Conservation (phyloP, 2,888 invertebrate species). For the Dione juno region DNA sequence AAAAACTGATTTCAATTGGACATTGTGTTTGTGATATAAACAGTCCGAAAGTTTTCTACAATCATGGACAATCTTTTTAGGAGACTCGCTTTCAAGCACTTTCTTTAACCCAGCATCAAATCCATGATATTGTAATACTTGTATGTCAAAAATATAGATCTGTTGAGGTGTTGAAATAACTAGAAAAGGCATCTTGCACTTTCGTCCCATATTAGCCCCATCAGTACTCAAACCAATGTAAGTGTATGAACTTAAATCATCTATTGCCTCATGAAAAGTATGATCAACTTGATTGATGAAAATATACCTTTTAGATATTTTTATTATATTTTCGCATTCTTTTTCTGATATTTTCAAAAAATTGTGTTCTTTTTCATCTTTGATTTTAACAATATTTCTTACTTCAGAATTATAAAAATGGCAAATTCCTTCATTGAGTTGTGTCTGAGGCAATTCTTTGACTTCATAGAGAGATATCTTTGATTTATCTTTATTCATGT, state of each 20-base stretch:
- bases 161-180: slow-evolving; percentile 73
- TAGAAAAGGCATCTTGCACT: slow-evolving; percentile 77
- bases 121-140: slow-evolving; percentile 77
- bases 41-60: slow-evolving; percentile 83
- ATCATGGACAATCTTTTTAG: slow-evolving; percentile 84
- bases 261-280: slow-evolving; percentile 70
- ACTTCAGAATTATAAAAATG: slow-evolving; percentile 76
- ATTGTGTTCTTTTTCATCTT: slow-evolving; percentile 61
- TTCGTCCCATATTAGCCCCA: slow-evolving; percentile 78
- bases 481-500: slow-evolving; percentile 73
- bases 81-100: slow-evolving; percentile 69
- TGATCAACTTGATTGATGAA: slow-evolving; percentile 78
- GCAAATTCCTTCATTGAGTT: slow-evolving; percentile 64
- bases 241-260: slow-evolving; percentile 65
- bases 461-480: slow-evolving; percentile 75
- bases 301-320: slow-evolving; percentile 70
- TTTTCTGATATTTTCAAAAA: slow-evolving; percentile 71
- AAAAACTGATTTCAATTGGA: slow-evolving; percentile 83
- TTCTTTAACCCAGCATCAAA: slow-evolving; percentile 79
- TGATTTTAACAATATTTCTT: slow-evolving; percentile 70
- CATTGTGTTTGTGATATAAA: slow-evolving; percentile 82
- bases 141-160: slow-evolving; percentile 79
- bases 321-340: slow-evolving; percentile 73
- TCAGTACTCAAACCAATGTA: slow-evolving; percentile 73
- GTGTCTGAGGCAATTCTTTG: slow-evolving; percentile 66